Evolutionary conservation across 2,113 vertebrate species (phyloP).

Genomic region (Urocynchramus pylzowi): DNA sequence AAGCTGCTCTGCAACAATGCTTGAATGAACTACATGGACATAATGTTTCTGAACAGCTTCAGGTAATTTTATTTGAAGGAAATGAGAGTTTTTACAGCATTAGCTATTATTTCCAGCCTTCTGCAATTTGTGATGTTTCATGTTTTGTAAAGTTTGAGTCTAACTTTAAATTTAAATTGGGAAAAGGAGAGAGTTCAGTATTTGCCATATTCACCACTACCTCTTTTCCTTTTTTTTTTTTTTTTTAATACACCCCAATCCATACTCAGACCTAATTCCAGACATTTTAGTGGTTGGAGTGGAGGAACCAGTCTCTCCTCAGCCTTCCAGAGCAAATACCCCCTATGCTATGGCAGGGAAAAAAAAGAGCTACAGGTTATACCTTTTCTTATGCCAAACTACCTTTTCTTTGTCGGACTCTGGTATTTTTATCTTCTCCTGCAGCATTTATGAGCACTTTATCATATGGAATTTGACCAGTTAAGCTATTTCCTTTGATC

Average conservation of each 20-base stretch:
- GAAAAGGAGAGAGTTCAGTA: neutral
- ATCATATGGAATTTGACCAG: neutral
- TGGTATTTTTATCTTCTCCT: neutral
- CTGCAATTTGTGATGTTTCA: neutral
- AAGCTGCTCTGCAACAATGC: constrained; percentile 62
- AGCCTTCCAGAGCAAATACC: neutral
- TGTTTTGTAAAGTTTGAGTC: neutral
- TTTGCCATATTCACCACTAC: neutral
- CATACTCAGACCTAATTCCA: neutral
- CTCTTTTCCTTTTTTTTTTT: neutral
- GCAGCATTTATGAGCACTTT: neutral
- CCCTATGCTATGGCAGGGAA: neutral
- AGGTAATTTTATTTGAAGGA: constrained; percentile 74
- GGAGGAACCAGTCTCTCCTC: neutral
- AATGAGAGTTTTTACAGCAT: neutral
- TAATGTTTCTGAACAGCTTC: constrained; percentile 69
- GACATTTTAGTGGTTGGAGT: neutral
- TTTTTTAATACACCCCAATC: neutral
- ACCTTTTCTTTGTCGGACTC: neutral
- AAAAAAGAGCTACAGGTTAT: neutral
- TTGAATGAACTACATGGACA: constrained; percentile 54
- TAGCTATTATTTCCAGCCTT: neutral
- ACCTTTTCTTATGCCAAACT: neutral
- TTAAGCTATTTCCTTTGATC: neutral
- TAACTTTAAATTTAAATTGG: neutral